Conservation (phyloP, 2,888 invertebrate species). For the Ptychoptera contaminata region DNA sequence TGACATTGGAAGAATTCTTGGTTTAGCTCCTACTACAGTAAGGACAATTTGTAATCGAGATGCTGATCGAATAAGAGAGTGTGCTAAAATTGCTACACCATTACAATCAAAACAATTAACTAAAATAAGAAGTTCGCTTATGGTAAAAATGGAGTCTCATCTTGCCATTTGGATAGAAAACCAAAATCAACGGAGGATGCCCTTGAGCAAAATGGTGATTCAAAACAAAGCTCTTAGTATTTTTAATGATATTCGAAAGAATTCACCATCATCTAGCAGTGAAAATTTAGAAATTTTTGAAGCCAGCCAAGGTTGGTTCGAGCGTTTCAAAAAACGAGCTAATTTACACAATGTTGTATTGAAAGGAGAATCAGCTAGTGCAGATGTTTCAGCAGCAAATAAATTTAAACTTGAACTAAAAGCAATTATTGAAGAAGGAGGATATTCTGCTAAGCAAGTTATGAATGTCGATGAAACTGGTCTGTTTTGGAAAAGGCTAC, state of each 20-base stretch:
- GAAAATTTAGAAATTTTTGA: too few species aligned
- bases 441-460: slow-evolving; percentile 9
- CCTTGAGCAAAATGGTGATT: slow-evolving; percentile 8
- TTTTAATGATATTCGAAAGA: slow-evolving; percentile 6
- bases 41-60: slow-evolving; percentile 8
- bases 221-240: slow-evolving; percentile 4
- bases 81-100: slow-evolving; percentile 7
- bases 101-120: slow-evolving; percentile 6
- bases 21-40: slow-evolving; percentile 7
- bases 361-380: slow-evolving; percentile 7
- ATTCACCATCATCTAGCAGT: slow-evolving; percentile 3
- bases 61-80: slow-evolving; percentile 8
- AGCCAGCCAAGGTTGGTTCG: slow-evolving; percentile 5
- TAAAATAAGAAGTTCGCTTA: slow-evolving; percentile 6
- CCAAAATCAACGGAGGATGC: slow-evolving; percentile 8
- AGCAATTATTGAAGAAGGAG: slow-evolving; percentile 8
- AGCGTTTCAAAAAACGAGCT: slow-evolving; percentile 4
- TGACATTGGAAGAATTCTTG: slow-evolving; percentile 7
- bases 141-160: slow-evolving; percentile 7
- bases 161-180: slow-evolving; percentile 6
- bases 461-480: slow-evolving; percentile 6
- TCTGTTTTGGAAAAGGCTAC: slow-evolving; percentile 5
- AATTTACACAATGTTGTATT: slow-evolving; percentile 5
- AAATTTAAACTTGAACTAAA: slow-evolving; percentile 4
- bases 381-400: slow-evolving; percentile 5